phyloP scores from a whole-genome alignment of 2,113 vertebrate species.

The Pollimyrus isidori region DNA sequence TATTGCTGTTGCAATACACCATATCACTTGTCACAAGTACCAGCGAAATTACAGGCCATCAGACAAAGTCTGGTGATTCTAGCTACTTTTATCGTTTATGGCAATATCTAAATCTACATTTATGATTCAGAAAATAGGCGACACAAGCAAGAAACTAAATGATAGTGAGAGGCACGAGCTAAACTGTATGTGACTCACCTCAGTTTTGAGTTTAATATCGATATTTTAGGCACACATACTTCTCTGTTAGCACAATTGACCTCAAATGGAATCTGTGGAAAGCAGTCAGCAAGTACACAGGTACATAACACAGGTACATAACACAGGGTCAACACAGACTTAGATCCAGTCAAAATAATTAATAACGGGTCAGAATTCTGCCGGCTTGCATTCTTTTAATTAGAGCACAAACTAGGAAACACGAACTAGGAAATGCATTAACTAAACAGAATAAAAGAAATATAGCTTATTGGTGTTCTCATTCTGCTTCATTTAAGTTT shows the following conservation, averaged over 20 bases:
- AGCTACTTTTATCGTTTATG: background rate
- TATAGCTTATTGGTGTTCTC: no score
- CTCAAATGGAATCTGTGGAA: conserved; percentile 34
- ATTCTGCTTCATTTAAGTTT: no score
- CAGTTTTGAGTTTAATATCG: conserved; percentile 27
- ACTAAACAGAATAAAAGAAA: background rate
- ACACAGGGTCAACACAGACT: background rate
- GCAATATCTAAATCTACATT: background rate
- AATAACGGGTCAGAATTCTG: background rate
- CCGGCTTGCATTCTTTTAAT: background rate
- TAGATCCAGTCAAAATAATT: background rate
- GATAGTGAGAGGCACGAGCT: background rate
- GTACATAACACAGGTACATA: background rate
- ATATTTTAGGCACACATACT: conserved; percentile 25
- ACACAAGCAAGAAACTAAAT: background rate
- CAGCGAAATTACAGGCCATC: no score
- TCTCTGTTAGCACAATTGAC: conserved; percentile 16
- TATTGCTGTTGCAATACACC: no score
- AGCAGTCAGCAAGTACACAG: background rate
- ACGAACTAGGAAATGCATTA: background rate
- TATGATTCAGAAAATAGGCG: background rate
- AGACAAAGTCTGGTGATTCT: background rate
- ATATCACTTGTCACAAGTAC: no score
- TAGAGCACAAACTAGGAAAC: background rate
- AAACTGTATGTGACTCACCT: conserved; percentile 28